A percentile compares a stretch with the other conserved stretches of the same genome.
phyloP scores from a whole-genome alignment of 2,888 invertebrate species.

The Ryuthela nishihirai region DNA sequence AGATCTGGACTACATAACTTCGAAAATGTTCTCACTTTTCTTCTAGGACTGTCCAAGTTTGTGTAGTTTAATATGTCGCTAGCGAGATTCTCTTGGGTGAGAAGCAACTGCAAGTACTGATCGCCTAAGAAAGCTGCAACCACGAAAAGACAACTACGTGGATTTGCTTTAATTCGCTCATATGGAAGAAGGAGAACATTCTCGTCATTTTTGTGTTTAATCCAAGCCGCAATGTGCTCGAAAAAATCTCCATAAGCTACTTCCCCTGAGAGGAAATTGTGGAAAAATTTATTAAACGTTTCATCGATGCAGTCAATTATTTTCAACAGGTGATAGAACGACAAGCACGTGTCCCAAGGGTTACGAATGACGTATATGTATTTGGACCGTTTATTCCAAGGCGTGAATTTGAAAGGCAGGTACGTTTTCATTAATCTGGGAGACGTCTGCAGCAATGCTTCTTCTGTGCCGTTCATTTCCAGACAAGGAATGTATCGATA shows the following conservation, averaged over 20 bases:
- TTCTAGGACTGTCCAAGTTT: background rate
- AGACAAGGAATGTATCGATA: constrained; percentile 10
- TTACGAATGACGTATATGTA: constrained; percentile 18
- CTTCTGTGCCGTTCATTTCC: constrained; percentile 4
- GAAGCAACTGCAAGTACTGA: background rate
- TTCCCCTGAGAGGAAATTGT: constrained; percentile 2
- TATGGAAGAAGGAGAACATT: constrained; percentile 9
- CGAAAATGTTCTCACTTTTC: too few species aligned
- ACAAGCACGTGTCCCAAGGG: constrained; percentile 11
- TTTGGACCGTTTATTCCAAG: constrained; percentile 10
- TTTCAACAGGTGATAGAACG: constrained; percentile 5
- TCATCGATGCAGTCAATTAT: background rate
- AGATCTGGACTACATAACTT: too few species aligned
- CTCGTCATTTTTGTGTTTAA: background rate
- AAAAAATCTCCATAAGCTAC: constrained; percentile 10
- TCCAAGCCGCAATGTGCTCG: constrained; percentile 10
- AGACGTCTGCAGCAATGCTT: background rate
- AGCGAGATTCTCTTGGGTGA: background rate
- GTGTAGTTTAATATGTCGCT: background rate
- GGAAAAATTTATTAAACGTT: constrained; percentile 10
- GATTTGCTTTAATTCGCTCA: constrained; percentile 17
- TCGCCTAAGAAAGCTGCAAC: constrained; percentile 22
- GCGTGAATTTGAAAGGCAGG: constrained; percentile 4
- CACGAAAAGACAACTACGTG: constrained; percentile 7
- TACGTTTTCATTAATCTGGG: constrained; percentile 20